These are phyloP conservation scores for Agelas oroides DNA, from an alignment of 37 sponge, comb jelly and placozoan species.

Conservation along the genomic window DNA sequence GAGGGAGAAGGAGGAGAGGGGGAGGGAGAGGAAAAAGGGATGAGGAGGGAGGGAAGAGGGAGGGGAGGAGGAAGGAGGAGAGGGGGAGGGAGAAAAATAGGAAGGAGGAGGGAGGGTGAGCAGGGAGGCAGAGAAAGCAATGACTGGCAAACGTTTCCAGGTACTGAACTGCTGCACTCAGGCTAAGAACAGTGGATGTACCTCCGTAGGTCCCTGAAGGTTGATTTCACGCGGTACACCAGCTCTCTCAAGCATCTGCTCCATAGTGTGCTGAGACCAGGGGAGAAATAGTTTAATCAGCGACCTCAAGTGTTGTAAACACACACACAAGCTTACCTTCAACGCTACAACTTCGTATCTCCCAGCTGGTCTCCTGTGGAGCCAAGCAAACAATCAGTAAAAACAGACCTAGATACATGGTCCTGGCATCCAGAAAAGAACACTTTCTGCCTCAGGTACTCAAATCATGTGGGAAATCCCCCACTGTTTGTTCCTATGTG, in stretches of 20 bases:
- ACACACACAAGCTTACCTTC: constrained; percentile 50
- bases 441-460: too few species aligned
- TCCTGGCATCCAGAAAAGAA: neutral
- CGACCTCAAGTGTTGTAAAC: neutral
- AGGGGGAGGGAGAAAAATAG: too few species aligned
- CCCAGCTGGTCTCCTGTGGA: constrained; percentile 71
- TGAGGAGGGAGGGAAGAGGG: neutral
- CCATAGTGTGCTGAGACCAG: constrained; percentile 70
- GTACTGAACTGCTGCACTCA: too few species aligned
- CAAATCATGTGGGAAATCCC: too few species aligned
- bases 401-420: too few species aligned
- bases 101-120: neutral
- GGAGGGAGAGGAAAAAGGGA: too few species aligned
- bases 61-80: neutral
- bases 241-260: constrained; percentile 79
- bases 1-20: neutral
- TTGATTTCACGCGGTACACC: constrained; percentile 52
- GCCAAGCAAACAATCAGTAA: neutral
- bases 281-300: neutral
- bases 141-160: too few species aligned
- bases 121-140: neutral
- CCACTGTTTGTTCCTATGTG: too few species aligned
- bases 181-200: too few species aligned
- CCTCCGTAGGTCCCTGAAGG: constrained; percentile 74
- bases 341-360: constrained; percentile 84